Conservation (phyloP, 2,888 invertebrate species). For the Agrotis ipsilon region DNA sequence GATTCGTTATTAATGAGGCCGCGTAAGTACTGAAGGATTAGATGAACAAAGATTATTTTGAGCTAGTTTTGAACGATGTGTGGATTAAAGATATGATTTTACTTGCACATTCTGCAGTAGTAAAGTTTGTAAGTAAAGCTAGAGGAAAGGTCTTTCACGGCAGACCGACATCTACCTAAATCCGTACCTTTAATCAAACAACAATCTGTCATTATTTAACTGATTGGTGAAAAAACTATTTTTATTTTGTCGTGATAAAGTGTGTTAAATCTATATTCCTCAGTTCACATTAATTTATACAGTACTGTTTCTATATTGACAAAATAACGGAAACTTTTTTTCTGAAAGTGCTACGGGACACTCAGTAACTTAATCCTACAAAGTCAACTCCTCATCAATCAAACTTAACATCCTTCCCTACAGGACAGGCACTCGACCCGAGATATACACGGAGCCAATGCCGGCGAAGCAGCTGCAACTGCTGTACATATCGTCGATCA, state of each 20-base stretch:
- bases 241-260: too few species aligned
- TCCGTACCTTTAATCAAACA: too few species aligned
- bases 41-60: neutral
- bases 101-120: neutral
- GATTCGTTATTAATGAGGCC: slow-evolving; percentile 93
- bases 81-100: neutral
- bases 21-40: slow-evolving; percentile 88
- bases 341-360: too few species aligned
- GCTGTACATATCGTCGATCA: slow-evolving; percentile 94
- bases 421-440: slow-evolving; percentile 88
- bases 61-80: neutral
- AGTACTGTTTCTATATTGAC: too few species aligned
- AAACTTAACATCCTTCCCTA: slow-evolving; percentile 24
- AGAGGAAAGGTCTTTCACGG: neutral
- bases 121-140: neutral
- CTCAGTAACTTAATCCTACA: neutral
- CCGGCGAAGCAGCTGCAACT: slow-evolving; percentile 92
- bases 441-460: slow-evolving; percentile 93
- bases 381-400: slow-evolving; percentile 2
- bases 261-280: too few species aligned
- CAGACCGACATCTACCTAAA: neutral
- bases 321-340: too few species aligned
- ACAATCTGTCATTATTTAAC: too few species aligned
- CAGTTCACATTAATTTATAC: too few species aligned
- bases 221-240: too few species aligned